phyloP scores from a whole-genome alignment of 64 coral and sea anemone species.

The Stichodactyla helianthus region DNA sequence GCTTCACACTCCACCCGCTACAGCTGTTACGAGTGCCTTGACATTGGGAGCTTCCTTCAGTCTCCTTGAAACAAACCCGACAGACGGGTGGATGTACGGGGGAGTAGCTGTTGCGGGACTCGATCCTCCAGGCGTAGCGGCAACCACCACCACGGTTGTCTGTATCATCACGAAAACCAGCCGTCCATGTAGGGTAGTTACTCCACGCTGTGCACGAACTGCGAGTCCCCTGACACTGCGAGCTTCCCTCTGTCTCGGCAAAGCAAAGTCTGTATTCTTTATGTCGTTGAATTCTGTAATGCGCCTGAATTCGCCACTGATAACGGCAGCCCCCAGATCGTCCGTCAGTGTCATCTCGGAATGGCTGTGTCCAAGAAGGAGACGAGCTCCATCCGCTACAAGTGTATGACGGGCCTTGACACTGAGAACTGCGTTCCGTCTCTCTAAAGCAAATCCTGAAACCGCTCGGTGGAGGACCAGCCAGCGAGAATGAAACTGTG shows the following conservation, averaged over 20 bases:
- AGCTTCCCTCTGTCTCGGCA: conserved; percentile 48
- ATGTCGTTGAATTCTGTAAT: not conserved
- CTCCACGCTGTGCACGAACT: conserved; percentile 47
- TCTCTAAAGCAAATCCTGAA: conserved; percentile 43
- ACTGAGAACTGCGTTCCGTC: conserved; percentile 34
- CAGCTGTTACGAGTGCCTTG: conserved; percentile 37
- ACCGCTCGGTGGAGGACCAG: not conserved
- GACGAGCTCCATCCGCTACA: conserved; percentile 44
- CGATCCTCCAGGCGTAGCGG: conserved; percentile 36
- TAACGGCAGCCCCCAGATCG: conserved; percentile 34
- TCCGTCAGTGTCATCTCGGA: conserved; percentile 59
- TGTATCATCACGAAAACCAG: conserved; percentile 46
- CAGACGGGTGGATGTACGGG: not conserved
- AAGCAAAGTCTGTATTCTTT: conserved; percentile 45
- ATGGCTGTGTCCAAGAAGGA: conserved; percentile 35
- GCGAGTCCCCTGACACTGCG: conserved; percentile 41
- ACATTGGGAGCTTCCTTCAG: conserved; percentile 58
- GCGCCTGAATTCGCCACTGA: conserved; percentile 38
- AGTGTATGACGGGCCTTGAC: conserved; percentile 18
- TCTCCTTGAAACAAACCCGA: conserved; percentile 55
- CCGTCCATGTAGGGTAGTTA: conserved; percentile 25
- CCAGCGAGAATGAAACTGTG: no score
- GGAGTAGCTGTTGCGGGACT: not conserved
- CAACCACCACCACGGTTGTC: conserved; percentile 44
- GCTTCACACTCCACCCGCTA: conserved; percentile 32